Conservation (phyloP, 2,797 vertebrate species). For the Acanthurus tractus region DNA sequence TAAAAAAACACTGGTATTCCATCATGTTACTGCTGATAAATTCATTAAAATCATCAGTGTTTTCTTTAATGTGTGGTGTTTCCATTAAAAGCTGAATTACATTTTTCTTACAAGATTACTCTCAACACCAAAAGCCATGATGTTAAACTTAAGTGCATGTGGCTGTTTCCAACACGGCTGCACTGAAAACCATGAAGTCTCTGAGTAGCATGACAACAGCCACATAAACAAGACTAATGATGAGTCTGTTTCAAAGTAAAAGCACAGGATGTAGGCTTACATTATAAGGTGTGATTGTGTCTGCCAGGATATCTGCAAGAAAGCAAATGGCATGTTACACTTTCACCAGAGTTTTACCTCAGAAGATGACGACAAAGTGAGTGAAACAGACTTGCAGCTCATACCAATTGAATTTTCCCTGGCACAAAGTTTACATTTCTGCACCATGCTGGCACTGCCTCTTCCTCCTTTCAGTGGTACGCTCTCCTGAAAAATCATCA, state of each 20-base stretch:
- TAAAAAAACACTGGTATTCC: too few relatives aligned
- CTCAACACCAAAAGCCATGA: too few relatives aligned
- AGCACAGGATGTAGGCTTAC: conserved; percentile 85
- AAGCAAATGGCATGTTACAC: conserved; percentile 8
- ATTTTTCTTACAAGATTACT: too few relatives aligned
- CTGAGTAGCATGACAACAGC: too few relatives aligned
- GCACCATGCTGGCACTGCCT: conserved; percentile 96
- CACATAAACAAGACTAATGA: too few relatives aligned
- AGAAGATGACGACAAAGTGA: not conserved
- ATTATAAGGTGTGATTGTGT: conserved; percentile 94
- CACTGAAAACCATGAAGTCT: not conserved
- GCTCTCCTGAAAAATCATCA: conserved; percentile 86
- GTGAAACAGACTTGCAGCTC: not conserved
- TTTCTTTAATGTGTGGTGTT: too few relatives aligned
- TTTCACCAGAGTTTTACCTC: not conserved
- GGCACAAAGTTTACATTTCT: conserved; percentile 96
- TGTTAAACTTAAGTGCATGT: too few relatives aligned
- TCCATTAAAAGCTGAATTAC: too few relatives aligned
- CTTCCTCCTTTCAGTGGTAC: conserved; percentile 94
- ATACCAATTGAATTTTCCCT: conserved; percentile 97
- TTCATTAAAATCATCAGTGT: too few relatives aligned
- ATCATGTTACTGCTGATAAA: too few relatives aligned
- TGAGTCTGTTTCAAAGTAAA: not conserved
- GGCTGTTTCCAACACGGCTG: too few relatives aligned
- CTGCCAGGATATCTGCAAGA: conserved; percentile 92